phyloP scores from a whole-genome alignment of 2,888 invertebrate species.

The Pristionchus exspectatus region DNA sequence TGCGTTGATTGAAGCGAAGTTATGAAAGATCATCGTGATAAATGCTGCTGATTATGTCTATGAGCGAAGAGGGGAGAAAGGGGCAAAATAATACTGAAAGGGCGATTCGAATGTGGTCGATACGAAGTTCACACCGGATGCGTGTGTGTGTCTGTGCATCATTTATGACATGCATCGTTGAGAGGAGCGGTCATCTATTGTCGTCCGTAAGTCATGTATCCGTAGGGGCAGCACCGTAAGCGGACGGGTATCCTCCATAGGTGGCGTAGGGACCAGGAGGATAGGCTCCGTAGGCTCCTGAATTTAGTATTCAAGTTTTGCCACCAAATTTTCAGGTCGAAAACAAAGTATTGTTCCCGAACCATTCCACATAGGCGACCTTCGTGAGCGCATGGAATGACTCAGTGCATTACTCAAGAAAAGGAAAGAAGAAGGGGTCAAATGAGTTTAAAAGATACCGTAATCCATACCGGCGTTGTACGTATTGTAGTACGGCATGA shows the following conservation, averaged over 20 bases:
- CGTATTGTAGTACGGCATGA: conserved; percentile 71
- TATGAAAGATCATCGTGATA: conserved; percentile 49
- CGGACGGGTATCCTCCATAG: conserved; percentile 22
- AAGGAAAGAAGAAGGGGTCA: too few species aligned
- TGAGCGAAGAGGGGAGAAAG: not conserved
- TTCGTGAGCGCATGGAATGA: not conserved
- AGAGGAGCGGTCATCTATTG: conserved; percentile 56
- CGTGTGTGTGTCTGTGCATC: not conserved
- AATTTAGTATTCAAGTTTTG: too few species aligned
- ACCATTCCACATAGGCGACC: not conserved
- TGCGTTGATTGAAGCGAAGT: conserved; percentile 22
- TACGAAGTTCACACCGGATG: conserved; percentile 27
- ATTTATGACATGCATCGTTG: not conserved
- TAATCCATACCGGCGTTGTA: conserved; percentile 56
- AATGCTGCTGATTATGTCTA: conserved; percentile 48
- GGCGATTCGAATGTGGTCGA: conserved; percentile 12
- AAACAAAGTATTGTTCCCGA: not conserved
- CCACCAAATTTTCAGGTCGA: not conserved
- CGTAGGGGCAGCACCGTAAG: conserved; percentile 60
- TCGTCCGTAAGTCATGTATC: conserved; percentile 74
- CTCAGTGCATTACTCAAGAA: not conserved
- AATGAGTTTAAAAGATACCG: conserved; percentile 23
- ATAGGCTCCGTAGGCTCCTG: conserved; percentile 59
- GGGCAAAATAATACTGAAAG: not conserved
- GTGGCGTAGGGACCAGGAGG: conserved; percentile 55